Evolutionary conservation across 92 coral and sea anemone genomes (phyloP).

Genomic region (Anthopleura xanthogrammica): DNA sequence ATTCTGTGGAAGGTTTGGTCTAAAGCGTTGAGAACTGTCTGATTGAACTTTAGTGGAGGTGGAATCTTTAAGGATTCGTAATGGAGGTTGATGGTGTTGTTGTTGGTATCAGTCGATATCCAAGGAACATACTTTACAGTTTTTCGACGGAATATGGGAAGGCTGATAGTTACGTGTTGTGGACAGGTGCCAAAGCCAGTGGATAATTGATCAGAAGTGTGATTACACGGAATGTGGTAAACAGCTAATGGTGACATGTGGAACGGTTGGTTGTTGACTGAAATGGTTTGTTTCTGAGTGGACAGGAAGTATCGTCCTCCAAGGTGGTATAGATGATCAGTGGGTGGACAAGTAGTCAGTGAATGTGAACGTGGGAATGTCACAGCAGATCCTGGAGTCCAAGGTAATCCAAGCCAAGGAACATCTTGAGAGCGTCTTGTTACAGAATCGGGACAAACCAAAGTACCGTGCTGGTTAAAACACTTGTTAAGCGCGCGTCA

Average conservation of each 20-base stretch:
- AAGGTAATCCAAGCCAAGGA: conserved; percentile 26
- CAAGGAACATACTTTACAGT: conserved; percentile 22
- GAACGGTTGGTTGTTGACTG: not conserved
- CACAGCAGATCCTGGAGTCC: conserved; percentile 14
- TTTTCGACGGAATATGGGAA: conserved; percentile 21
- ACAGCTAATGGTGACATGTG: conserved; percentile 8
- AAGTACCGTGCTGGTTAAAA: conserved; percentile 14
- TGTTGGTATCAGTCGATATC: conserved; percentile 18
- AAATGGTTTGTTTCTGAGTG: not conserved
- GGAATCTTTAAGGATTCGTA: conserved; percentile 32
- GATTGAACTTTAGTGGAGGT: conserved; percentile 29
- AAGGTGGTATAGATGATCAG: not conserved
- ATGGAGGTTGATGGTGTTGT: conserved; percentile 12
- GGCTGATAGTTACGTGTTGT: conserved; percentile 2
- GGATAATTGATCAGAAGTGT: conserved; percentile 3
- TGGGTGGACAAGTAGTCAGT: not conserved
- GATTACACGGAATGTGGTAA: conserved; percentile 34
- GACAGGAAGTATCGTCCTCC: conserved; percentile 24
- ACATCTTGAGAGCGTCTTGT: not conserved
- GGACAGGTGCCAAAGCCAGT: conserved; percentile 43
- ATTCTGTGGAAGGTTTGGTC: conserved; percentile 23
- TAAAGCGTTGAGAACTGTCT: conserved; percentile 13
- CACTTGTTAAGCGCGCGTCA: conserved; percentile 22
- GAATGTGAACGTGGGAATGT: conserved; percentile 13
- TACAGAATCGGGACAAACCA: conserved; percentile 34